Evolutionary conservation across 2,888 invertebrate genomes (phyloP).

Genomic region (Drosophila meridiana): DNA sequence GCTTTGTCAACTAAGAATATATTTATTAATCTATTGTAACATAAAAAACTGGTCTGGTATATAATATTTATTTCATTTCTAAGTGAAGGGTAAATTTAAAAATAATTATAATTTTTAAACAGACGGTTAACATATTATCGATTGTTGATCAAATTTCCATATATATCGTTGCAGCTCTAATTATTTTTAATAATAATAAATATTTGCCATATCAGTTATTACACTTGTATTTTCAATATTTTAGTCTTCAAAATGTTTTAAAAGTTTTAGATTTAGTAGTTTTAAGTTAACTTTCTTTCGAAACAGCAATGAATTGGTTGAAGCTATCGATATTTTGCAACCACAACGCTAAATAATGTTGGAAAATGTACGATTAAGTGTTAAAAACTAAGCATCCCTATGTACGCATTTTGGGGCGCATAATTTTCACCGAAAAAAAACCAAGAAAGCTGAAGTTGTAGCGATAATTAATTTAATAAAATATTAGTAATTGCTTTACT

Average conservation of each 20-base stretch:
- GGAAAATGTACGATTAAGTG: constrained; percentile 30
- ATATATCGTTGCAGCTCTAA: too few species aligned
- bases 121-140: not conserved
- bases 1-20: not conserved
- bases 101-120: not conserved
- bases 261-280: not conserved
- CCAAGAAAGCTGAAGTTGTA: constrained; percentile 20
- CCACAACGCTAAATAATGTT: constrained; percentile 35
- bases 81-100: not conserved
- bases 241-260: too few species aligned
- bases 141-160: not conserved
- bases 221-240: too few species aligned
- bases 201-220: too few species aligned
- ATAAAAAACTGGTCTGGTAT: not conserved
- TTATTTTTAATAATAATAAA: too few species aligned
- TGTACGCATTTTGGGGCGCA: constrained; percentile 60
- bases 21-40: too few species aligned
- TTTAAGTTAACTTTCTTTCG: not conserved
- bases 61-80: not conserved
- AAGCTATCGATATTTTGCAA: constrained; percentile 24
- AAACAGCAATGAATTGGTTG: not conserved
- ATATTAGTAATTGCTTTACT: constrained; percentile 3
- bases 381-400: constrained; percentile 52
- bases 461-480: constrained; percentile 18
- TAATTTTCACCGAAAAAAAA: constrained; percentile 61